A percentile compares a stretch with the other conserved stretches of the same genome.
phyloP scores from a whole-genome alignment of 2,888 invertebrate genomes.

The Nematopogon swammerdamellus region DNA sequence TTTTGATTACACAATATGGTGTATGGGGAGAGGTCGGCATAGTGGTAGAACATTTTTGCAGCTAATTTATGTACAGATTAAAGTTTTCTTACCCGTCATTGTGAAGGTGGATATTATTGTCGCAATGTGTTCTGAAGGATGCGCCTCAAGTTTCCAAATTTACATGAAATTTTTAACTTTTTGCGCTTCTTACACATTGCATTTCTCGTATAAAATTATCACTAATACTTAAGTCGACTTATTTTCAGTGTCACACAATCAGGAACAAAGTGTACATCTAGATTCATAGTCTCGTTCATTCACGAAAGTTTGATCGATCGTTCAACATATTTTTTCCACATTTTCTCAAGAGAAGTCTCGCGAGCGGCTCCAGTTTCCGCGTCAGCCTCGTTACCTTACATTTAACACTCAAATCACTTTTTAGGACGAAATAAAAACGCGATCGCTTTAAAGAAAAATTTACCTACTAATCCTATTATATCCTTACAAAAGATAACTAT shows the following conservation, averaged over 20 bases:
- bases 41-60: no score
- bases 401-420: background rate
- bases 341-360: background rate
- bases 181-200: background rate
- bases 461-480: conserved; percentile 36
- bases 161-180: background rate
- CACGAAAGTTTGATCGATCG: background rate
- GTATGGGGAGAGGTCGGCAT: no score
- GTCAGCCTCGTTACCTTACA: background rate
- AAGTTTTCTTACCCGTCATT: background rate
- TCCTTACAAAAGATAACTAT: conserved; percentile 47
- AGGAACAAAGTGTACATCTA: no score
- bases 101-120: background rate
- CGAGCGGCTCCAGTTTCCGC: background rate
- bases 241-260: background rate
- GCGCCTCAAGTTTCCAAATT: background rate
- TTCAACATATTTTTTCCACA: background rate
- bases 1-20: no score
- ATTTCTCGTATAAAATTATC: background rate
- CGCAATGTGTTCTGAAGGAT: no score
- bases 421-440: background rate
- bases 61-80: no score
- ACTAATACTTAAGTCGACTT: background rate
- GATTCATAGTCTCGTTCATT: no score
- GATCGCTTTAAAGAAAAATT: background rate